These are phyloP conservation scores for Lampris megalopsis DNA, from an alignment of 2,113 vertebrate genomes.

Conservation along the genomic window DNA sequence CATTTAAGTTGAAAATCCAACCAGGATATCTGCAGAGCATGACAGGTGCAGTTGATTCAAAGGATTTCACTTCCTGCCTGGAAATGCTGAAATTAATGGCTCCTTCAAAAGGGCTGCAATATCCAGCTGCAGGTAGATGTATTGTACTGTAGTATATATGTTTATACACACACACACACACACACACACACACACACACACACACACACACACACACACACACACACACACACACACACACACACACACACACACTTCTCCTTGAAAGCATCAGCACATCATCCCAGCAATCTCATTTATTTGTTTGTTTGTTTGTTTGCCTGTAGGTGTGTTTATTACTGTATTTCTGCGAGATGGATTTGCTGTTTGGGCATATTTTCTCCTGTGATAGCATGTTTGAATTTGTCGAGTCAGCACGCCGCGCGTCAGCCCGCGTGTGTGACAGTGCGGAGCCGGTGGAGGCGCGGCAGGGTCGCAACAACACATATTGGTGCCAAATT, in stretches of 20 bases:
- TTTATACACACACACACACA: no score
- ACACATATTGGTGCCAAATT: constrained; percentile 75
- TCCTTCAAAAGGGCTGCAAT: neutral
- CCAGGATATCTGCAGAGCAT: neutral
- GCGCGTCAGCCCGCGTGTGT: constrained; percentile 73
- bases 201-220: no score
- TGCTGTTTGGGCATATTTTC: constrained; percentile 82
- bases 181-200: no score
- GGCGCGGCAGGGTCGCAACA: constrained; percentile 66
- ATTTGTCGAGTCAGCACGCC: constrained; percentile 83
- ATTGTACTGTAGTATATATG: no score
- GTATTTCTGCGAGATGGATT: constrained; percentile 76
- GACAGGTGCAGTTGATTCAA: neutral
- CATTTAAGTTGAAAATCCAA: constrained; percentile 7
- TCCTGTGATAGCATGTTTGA: constrained; percentile 84
- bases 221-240: no score
- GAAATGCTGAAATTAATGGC: constrained; percentile 7
- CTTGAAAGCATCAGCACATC: constrained; percentile 60
- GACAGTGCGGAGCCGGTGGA: constrained; percentile 65
- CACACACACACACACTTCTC: no score
- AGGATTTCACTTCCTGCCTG: constrained; percentile 13
- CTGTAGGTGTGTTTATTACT: constrained; percentile 72
- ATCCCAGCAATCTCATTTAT: constrained; percentile 60
- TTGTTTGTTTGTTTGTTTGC: constrained; percentile 81
- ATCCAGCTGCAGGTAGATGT: neutral